A percentile compares a stretch with the other conserved stretches of the same genome.
Conservation (phyloP, 1,140 invertebrate genomes). For the Drosophila ironensis region DNA sequence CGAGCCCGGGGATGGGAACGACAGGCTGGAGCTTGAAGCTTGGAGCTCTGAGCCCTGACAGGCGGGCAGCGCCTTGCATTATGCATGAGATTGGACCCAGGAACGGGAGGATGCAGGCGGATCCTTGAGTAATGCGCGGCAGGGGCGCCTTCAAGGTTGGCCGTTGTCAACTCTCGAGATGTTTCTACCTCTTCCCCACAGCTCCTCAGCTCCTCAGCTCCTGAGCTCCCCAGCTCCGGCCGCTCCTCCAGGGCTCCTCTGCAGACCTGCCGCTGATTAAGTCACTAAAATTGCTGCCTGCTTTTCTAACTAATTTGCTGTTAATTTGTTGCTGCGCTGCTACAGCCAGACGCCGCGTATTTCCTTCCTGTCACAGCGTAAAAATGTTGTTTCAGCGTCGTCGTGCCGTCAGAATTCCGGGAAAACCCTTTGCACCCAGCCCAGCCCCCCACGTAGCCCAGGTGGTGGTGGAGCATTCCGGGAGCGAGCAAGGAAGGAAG, state of each 20-base stretch:
- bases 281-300: constrained; percentile 59
- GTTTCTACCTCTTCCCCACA: neutral
- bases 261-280: constrained; percentile 56
- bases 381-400: constrained; percentile 24
- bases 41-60: constrained; percentile 19
- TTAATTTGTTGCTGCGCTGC: constrained; percentile 59
- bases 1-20: neutral
- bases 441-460: neutral
- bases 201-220: neutral
- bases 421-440: constrained; percentile 42
- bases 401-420: constrained; percentile 57
- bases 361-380: constrained; percentile 55
- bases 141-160: constrained; percentile 67
- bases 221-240: neutral
- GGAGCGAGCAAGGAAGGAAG: neutral
- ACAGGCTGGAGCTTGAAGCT: neutral
- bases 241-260: neutral
- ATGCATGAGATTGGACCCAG: constrained; percentile 58
- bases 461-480: constrained; percentile 1
- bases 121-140: constrained; percentile 62
- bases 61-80: constrained; percentile 56
- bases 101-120: constrained; percentile 1
- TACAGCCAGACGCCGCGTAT: constrained; percentile 30
- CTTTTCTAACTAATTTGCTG: constrained; percentile 73
- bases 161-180: constrained; percentile 11